phyloP scores from a whole-genome alignment of 1,140 invertebrate species.

The Hypothenemus hampei region DNA sequence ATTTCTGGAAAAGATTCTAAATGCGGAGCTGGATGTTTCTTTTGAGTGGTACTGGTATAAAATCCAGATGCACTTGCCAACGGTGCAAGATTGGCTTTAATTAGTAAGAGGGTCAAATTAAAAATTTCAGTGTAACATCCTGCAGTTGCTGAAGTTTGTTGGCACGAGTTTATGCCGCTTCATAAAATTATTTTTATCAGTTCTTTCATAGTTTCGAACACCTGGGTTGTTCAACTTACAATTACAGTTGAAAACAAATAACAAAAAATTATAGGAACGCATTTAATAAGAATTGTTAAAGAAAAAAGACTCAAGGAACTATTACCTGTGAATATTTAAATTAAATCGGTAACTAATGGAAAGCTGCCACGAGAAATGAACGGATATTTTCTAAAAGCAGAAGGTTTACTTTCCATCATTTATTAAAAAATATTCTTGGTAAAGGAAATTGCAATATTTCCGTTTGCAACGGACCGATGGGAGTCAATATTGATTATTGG shows the following conservation, averaged over 20 bases:
- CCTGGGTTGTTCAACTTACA: neutral
- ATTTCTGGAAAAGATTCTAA: neutral
- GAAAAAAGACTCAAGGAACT: neutral
- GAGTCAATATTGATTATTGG: conserved; percentile 4
- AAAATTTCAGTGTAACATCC: conserved; percentile 22
- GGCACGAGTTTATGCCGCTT: conserved; percentile 9
- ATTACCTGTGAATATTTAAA: neutral
- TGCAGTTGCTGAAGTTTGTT: conserved; percentile 15
- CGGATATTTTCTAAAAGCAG: conserved; percentile 1
- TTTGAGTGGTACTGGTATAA: neutral
- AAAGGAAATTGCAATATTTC: conserved; percentile 13
- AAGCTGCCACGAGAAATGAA: neutral
- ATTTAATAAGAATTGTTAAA: neutral
- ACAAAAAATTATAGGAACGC: too few species aligned
- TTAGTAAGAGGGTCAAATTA: conserved; percentile 17
- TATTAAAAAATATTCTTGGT: conserved; percentile 2
- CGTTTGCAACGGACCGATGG: conserved; percentile 3
- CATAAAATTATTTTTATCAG: neutral
- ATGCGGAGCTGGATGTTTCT: neutral
- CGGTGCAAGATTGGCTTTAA: conserved; percentile 19
- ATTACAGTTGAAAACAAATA: too few species aligned
- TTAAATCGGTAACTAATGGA: neutral
- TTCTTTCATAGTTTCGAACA: neutral
- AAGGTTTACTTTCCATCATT: neutral
- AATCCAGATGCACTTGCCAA: conserved; percentile 7